These are phyloP conservation scores for Lophura nycthemera DNA, from an alignment of 2,113 vertebrate species.

Conservation along the genomic window DNA sequence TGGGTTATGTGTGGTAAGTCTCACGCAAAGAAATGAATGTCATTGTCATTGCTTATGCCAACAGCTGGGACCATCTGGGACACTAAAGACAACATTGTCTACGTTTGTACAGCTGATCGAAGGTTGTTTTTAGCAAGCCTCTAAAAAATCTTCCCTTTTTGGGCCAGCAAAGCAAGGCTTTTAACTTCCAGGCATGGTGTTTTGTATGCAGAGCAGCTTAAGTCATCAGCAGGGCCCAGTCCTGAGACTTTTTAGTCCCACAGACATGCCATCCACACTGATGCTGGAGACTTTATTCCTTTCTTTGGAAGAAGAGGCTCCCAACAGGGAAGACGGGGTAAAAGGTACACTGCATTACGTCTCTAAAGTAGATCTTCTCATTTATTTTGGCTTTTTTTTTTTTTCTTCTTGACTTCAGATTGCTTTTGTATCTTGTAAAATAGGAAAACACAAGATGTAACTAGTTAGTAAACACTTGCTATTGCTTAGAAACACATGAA, in stretches of 20 bases:
- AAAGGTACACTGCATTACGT: background rate
- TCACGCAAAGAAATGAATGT: slow-evolving; percentile 32
- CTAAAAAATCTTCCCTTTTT: slow-evolving; percentile 37
- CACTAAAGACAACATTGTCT: slow-evolving; percentile 23
- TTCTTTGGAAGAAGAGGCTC: slow-evolving; percentile 21
- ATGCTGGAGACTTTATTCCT: background rate
- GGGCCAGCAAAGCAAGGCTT: background rate
- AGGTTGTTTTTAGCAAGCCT: slow-evolving; percentile 36
- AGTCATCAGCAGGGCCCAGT: background rate
- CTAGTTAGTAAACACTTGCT: background rate
- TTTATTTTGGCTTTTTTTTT: background rate
- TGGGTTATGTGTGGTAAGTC: background rate
- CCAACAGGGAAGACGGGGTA: background rate
- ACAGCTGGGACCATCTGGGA: slow-evolving; percentile 44
- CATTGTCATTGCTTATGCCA: slow-evolving; percentile 34
- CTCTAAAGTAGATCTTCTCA: background rate
- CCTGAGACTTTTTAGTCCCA: background rate
- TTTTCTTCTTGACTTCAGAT: background rate
- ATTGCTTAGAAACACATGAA: background rate
- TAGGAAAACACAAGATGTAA: background rate
- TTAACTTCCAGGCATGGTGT: background rate
- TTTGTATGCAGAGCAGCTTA: background rate
- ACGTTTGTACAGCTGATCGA: background rate
- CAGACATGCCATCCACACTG: background rate
- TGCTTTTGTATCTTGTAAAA: background rate